Conservation (phyloP, 1,140 invertebrate species). For the Acromyrmex charruanus region DNA sequence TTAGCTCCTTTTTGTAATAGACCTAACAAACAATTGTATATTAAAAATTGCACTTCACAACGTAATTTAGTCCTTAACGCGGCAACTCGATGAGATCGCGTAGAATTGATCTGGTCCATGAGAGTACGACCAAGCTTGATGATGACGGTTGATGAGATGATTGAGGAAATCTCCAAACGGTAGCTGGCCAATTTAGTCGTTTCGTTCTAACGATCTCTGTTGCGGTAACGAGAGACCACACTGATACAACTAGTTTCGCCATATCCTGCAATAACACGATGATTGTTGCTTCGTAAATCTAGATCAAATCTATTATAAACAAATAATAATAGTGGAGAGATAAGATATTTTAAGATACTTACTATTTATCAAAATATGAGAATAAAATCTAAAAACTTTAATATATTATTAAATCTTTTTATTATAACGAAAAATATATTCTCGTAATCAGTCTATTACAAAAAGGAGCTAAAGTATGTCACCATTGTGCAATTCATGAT, state of each 20-base stretch:
- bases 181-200: constrained; percentile 75
- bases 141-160: constrained; percentile 78
- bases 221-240: constrained; percentile 23
- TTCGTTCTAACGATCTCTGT: constrained; percentile 52
- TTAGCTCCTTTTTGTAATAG: no score
- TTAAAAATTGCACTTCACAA: constrained; percentile 43
- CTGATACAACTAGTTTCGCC: constrained; percentile 48
- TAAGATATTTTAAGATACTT: not conserved
- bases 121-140: constrained; percentile 63
- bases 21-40: not conserved
- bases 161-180: constrained; percentile 81
- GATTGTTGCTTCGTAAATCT: not conserved
- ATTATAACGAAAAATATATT: not conserved
- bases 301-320: not conserved
- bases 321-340: not conserved
- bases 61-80: constrained; percentile 39
- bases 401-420: not conserved
- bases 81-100: constrained; percentile 75
- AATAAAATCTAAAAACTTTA: not conserved
- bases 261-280: constrained; percentile 35
- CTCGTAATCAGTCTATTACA: not conserved
- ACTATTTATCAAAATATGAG: constrained; percentile 3
- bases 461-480: not conserved
- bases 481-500: not conserved
- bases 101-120: constrained; percentile 72